A percentile compares a stretch with the other conserved stretches of the same genome.
Conservation (phyloP, 2,113 vertebrate genomes). For the Lutjanus erythropterus region DNA sequence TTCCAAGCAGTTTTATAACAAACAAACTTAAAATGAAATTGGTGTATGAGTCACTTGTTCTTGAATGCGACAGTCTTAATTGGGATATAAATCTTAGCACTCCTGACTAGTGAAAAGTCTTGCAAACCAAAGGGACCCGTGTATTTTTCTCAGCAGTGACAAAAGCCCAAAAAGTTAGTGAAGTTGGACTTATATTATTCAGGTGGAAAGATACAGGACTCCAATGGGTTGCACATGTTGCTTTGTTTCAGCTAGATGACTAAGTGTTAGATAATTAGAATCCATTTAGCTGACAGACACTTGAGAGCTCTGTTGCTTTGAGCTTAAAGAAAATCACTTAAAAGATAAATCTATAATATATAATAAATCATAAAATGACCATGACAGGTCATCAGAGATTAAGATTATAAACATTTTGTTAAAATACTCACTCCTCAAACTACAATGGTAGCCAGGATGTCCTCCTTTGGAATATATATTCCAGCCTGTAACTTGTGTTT, state of each 20-base stretch:
- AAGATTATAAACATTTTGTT: no score
- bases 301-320: not conserved
- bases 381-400: no score
- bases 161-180: not conserved
- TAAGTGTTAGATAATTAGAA: not conserved
- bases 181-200: not conserved
- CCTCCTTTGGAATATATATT: no score
- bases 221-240: not conserved
- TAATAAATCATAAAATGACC: no score
- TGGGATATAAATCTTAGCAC: no score
- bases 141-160: not conserved
- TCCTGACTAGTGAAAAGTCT: not conserved
- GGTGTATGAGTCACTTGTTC: not conserved
- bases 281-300: not conserved
- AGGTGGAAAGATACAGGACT: not conserved
- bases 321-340: not conserved
- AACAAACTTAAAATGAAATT: constrained; percentile 3
- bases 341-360: no score
- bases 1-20: not conserved
- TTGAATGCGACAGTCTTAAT: no score
- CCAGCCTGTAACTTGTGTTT: no score
- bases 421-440: no score
- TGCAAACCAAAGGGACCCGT: not conserved
- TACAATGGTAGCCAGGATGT: no score
- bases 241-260: not conserved